phyloP scores from a whole-genome alignment of 92 coral and sea anemone species.

The Virgularia gustaviana region DNA sequence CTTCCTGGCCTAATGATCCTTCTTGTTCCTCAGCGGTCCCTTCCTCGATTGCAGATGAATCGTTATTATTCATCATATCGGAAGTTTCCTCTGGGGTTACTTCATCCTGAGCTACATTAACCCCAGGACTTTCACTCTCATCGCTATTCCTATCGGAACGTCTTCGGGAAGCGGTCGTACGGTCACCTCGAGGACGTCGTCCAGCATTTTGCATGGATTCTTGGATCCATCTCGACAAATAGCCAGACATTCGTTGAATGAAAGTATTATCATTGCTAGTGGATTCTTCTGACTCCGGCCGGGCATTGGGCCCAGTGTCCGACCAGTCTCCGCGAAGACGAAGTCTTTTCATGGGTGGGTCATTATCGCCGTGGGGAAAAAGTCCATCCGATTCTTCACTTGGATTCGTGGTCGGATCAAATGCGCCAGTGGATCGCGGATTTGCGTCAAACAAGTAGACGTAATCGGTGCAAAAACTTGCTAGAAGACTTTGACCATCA shows the following conservation, averaged over 20 bases:
- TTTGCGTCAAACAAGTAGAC: conserved; percentile 70
- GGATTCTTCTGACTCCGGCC: conserved; percentile 92
- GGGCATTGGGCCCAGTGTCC: conserved; percentile 97
- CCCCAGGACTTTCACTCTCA: too few relatives aligned
- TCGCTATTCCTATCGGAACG: background rate
- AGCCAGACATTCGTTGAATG: conserved; percentile 95
- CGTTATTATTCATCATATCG: too few relatives aligned
- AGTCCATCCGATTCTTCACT: background rate
- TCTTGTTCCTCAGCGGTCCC: too few relatives aligned
- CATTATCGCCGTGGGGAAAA: conserved; percentile 52
- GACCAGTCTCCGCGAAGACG: conserved; percentile 99
- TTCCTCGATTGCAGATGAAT: too few relatives aligned
- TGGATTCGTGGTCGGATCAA: background rate
- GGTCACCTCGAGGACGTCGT: conserved; percentile 60
- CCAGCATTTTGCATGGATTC: conserved; percentile 84
- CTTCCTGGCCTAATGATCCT: too few relatives aligned
- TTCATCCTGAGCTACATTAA: too few relatives aligned
- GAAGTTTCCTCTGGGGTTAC: too few relatives aligned
- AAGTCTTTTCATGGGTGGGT: conserved; percentile 77
- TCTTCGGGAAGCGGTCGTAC: background rate
- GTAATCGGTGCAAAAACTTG: conserved; percentile 92
- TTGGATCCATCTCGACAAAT: conserved; percentile 96
- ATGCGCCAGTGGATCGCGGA: conserved; percentile 43
- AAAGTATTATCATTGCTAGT: conserved; percentile 65
- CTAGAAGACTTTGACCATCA: conserved; percentile 84